phyloP scores from a whole-genome alignment of 2,888 invertebrate genomes.

The Halictus quadricinctus region DNA sequence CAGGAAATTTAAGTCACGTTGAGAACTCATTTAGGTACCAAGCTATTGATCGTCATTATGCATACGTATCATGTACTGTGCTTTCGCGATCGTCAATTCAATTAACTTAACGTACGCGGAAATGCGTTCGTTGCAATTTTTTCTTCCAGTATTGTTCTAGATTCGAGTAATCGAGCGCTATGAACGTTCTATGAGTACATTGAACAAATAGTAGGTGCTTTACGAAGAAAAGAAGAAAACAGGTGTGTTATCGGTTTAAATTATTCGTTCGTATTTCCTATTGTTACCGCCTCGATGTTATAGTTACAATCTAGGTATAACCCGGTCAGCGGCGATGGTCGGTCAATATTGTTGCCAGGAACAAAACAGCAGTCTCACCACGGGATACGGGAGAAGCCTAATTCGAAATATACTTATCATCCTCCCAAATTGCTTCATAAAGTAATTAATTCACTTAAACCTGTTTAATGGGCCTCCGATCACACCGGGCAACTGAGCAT shows the following conservation, averaged over 20 bases:
- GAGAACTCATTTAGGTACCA: conserved; percentile 14
- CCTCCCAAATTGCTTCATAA: conserved; percentile 35
- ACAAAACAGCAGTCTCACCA: conserved; percentile 39
- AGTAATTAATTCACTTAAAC: conserved; percentile 32
- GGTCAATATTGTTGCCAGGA: conserved; percentile 19
- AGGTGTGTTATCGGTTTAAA: background rate
- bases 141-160: background rate
- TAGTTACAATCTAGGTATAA: background rate
- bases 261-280: background rate
- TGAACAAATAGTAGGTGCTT: background rate
- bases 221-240: background rate
- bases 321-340: background rate
- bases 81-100: background rate
- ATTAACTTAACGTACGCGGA: background rate
- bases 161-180: background rate
- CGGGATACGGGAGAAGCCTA: conserved; percentile 2
- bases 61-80: background rate
- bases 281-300: background rate
- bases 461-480: conserved; percentile 10
- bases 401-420: conserved; percentile 37
- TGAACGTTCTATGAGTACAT: background rate
- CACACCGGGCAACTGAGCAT: background rate
- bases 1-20: conserved; percentile 12
- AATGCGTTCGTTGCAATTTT: background rate
- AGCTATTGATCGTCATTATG: conserved; percentile 9